Conservation (phyloP, 2,888 invertebrate genomes). For the Abrostola triplasia region DNA sequence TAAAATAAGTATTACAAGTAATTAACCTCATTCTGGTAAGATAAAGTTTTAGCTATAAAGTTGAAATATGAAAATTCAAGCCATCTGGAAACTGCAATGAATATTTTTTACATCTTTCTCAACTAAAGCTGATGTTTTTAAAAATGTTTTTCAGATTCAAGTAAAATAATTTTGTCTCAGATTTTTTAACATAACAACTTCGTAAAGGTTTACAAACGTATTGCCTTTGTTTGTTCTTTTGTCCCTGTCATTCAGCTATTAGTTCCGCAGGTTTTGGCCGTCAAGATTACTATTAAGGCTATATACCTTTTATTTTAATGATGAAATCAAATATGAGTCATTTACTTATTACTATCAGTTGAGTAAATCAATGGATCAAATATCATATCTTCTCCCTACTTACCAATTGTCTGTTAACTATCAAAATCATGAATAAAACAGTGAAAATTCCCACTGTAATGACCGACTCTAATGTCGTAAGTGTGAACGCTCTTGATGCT, state of each 20-base stretch:
- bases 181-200: too few species aligned
- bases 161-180: too few species aligned
- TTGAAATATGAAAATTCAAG: constrained; percentile 2
- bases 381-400: too few species aligned
- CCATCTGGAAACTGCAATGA: constrained; percentile 1
- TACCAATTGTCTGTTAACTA: constrained; percentile 4
- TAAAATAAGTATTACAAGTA: constrained; percentile 5
- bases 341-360: too few species aligned
- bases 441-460: constrained; percentile 20
- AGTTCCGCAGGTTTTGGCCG: too few species aligned
- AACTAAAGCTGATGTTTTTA: neutral
- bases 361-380: too few species aligned
- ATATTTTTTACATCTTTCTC: neutral
- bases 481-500: constrained; percentile 18
- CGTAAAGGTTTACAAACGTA: too few species aligned
- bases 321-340: neutral
- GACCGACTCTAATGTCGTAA: constrained; percentile 3
- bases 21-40: constrained; percentile 12
- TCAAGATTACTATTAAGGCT: too few species aligned
- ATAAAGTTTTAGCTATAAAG: constrained; percentile 19
- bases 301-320: neutral
- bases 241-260: too few species aligned
- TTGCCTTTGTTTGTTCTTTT: too few species aligned
- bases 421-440: constrained; percentile 7
- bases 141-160: too few species aligned